Evolutionary conservation across 2,113 vertebrate species (phyloP), one percentile per base, ranked within the genome.

Genomic region (Crotophaga sulcirostris): DNA sequence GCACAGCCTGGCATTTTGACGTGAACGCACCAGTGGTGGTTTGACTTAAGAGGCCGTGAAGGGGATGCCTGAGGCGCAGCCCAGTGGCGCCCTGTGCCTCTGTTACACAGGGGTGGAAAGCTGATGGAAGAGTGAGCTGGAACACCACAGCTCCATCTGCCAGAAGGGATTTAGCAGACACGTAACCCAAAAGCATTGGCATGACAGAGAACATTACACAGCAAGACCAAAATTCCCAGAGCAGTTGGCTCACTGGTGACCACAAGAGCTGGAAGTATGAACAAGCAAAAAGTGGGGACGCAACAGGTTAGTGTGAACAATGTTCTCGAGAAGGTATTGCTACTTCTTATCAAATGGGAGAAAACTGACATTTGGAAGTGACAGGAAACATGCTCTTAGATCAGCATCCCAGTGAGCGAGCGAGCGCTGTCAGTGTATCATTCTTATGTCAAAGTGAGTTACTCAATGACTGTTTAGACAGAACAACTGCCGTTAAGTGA

Each of bases 401-500:
- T 33, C 45, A 13, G 91, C 67, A 51, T 23, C 67, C 66, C 33
- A 0, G 34, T 10, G 45, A 86, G 72, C 33, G 45, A 86, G 72
- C 31, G 8, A 88, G 25, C 3, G 40, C 78, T 36, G 66, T 29
- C 70, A 51, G 70, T 18, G 64, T 40, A 40, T 26, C 90, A 78
- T 51, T 75, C 59, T 34, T 49, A 56, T 0, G 54, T 81, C 91
- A 56, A 58, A 74, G 92, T 33, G 55, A 64, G 47, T 84, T 84
- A 68, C 42, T 33, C 54, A 2, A 56, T 59, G 90, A 92, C 56
- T 49, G 60, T 4, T 76, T 19, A 38, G 78, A 80, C 59, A 83
- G 66, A 96, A 49, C 1, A 6, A 77, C 67, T 31, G 97, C 95
- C 95, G n/a, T 84, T 91, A 92, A 96, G 93, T 94, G 96, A 97